Conservation (phyloP, 1,140 invertebrate genomes). For the Atopsyche davidsoni region DNA sequence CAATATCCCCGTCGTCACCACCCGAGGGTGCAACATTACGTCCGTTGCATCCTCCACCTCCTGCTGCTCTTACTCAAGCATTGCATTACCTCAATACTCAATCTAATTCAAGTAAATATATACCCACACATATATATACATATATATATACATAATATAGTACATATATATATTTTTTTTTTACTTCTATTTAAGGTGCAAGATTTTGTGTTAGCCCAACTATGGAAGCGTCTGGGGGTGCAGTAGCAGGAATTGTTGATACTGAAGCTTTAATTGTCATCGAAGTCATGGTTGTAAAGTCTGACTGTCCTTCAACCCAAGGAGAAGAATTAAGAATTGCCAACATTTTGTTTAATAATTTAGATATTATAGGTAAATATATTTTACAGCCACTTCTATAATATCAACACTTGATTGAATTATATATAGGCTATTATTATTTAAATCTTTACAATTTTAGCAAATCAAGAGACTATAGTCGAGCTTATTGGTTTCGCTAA, state of each 20-base stretch:
- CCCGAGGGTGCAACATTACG: constrained; percentile 38
- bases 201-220: constrained; percentile 23
- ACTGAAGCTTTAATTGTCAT: constrained; percentile 80
- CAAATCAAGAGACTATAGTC: constrained; percentile 92
- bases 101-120: constrained; percentile 33
- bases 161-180: too few relatives aligned
- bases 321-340: constrained; percentile 67
- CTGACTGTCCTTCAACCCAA: constrained; percentile 40
- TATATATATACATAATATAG: too few relatives aligned
- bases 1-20: constrained; percentile 68
- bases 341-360: constrained; percentile 87
- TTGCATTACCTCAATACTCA: constrained; percentile 42
- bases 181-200: constrained; percentile 13
- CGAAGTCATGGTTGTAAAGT: constrained; percentile 69
- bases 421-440: not conserved
- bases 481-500: constrained; percentile 84
- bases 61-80: constrained; percentile 55
- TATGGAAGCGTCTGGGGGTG: constrained; percentile 9
- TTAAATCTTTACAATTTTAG: constrained; percentile 45
- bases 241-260: constrained; percentile 48
- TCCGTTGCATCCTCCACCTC: constrained; percentile 45
- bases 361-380: constrained; percentile 79
- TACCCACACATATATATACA: too few relatives aligned
- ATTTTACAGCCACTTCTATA: not conserved
- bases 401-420: constrained; percentile 1